Evolutionary conservation across 2,113 vertebrate genomes (phyloP).

Genomic region (Sinocyclocheilus maitianheensis): DNA sequence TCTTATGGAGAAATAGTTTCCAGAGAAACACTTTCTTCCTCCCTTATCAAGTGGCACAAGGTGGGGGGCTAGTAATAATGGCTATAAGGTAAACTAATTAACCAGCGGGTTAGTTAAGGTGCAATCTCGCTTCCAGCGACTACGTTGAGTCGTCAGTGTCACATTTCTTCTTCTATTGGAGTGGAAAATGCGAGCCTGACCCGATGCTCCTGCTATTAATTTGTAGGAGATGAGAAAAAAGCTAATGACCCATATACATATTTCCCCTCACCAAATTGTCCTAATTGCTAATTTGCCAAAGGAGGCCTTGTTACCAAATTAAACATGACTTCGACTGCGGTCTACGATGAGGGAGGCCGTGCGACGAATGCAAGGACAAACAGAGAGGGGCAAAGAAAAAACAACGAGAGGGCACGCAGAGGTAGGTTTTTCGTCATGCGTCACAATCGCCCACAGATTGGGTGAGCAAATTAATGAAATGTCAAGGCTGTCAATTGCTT

Average conservation of each 20-base stretch:
- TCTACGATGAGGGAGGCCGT: background rate
- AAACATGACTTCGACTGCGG: slow-evolving; percentile 83
- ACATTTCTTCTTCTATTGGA: slow-evolving; percentile 86
- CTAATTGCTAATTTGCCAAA: slow-evolving; percentile 99
- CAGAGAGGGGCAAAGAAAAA: background rate
- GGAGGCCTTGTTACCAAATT: slow-evolving; percentile 91
- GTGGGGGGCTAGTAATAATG: slow-evolving; percentile 89
- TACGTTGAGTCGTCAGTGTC: slow-evolving; percentile 77
- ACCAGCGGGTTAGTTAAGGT: slow-evolving; percentile 84
- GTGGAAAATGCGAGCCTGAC: slow-evolving; percentile 94
- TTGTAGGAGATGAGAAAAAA: slow-evolving; percentile 72
- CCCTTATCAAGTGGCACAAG: slow-evolving; percentile 41
- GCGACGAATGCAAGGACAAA: background rate
- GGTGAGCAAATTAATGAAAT: slow-evolving; percentile 83
- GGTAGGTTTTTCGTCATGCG: slow-evolving; percentile 64
- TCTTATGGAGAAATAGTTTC: slow-evolving; percentile 12
- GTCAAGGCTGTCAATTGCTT: slow-evolving; percentile 76
- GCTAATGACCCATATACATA: slow-evolving; percentile 99
- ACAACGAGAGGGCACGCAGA: slow-evolving; percentile 31
- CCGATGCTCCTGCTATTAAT: slow-evolving; percentile 92
- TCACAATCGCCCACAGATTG: slow-evolving; percentile 72
- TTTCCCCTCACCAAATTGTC: slow-evolving; percentile 92
- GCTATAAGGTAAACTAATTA: slow-evolving; percentile 98
- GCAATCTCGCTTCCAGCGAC: slow-evolving; percentile 83
- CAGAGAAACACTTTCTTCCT: slow-evolving; percentile 62